Percentiles rank a stretch among this genome's conserved stretches.
These are phyloP conservation scores for Neodiprion lecontei DNA, from an alignment of 1,140 invertebrate genomes.

Conservation along the genomic window DNA sequence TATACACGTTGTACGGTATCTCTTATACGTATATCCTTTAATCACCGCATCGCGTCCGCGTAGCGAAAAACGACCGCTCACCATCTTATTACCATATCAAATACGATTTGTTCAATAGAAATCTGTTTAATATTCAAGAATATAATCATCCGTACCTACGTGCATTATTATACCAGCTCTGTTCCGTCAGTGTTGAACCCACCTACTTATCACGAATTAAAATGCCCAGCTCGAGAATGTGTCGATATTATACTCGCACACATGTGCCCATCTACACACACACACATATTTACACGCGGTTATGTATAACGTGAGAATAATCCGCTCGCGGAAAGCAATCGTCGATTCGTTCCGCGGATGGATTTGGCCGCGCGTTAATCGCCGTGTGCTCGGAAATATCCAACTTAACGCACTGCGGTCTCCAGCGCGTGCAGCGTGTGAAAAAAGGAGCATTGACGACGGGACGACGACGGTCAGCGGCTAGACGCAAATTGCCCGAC, in stretches of 20 bases:
- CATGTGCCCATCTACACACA: neutral
- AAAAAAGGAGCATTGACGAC: neutral
- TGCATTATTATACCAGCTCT: no score
- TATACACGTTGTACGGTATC: no score
- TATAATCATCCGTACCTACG: neutral
- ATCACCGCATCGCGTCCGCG: neutral
- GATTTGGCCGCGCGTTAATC: no score
- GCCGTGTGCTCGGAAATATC: no score
- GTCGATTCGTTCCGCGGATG: no score
- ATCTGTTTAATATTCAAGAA: constrained; percentile 1
- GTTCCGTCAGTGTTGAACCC: no score
- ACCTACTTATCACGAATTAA: no score
- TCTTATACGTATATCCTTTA: neutral
- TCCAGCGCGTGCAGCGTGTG: neutral
- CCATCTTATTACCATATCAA: neutral
- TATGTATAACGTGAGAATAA: neutral
- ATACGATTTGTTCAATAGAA: neutral
- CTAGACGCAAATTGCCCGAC: no score
- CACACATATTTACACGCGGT: neutral
- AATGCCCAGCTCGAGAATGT: no score
- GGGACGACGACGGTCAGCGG: no score
- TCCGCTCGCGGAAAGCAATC: no score
- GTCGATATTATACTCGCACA: neutral
- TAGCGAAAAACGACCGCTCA: neutral
- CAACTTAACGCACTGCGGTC: neutral